Base-by-base conservation (phyloP, 2,113 vertebrate genomes). In the Ctenomys sociabilis region DNA sequence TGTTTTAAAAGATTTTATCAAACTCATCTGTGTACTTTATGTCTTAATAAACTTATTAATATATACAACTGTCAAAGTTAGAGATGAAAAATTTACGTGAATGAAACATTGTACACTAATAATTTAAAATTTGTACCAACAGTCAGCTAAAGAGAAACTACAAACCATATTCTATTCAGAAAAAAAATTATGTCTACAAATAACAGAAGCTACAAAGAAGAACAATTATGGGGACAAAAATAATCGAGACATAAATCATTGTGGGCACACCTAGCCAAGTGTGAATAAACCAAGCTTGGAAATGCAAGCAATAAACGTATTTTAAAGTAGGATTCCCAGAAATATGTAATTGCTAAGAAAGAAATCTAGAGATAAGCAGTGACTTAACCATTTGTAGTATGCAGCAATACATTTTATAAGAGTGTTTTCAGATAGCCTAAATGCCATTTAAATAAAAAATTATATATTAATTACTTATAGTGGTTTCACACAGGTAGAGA, bases 381-480 rank as follows among this genome's bases (percentile, higher is more conserved):
- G 59, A 94, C 40, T 83, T 82, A 84, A 90, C 26, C 19, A 84
- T 52, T 37, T 81, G 26, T 43, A 90, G 16, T n/a, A 3, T 88
- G 17, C 17, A 26, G 32, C 28, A 88, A 17, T 87, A 77, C 97
- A 43, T 90, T 92, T 87, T 88, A 82, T 5, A 93, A 54, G 19
- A 89, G 49, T 96, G 64, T 13, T 93, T 78, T 94, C 3, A 94
- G 86, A 88, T 84, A 95, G 40, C 40, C 64, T 32, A 73, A 37
- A 72, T 83, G 57, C 1, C 66, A 86, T 59, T 96, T 93, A 89
- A 72, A 59, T 85, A 12, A 37, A 78, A 92, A 66, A 83, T 45
- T 85, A 85, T 16, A 77, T 8, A 95, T 22, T 83, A 97, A 94
- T 89, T 86, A 80, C 52, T 90, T 95, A 85, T 5, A 93, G 45